phyloP scores from a whole-genome alignment of 1,140 invertebrate genomes.

The Sogatella furcifera region DNA sequence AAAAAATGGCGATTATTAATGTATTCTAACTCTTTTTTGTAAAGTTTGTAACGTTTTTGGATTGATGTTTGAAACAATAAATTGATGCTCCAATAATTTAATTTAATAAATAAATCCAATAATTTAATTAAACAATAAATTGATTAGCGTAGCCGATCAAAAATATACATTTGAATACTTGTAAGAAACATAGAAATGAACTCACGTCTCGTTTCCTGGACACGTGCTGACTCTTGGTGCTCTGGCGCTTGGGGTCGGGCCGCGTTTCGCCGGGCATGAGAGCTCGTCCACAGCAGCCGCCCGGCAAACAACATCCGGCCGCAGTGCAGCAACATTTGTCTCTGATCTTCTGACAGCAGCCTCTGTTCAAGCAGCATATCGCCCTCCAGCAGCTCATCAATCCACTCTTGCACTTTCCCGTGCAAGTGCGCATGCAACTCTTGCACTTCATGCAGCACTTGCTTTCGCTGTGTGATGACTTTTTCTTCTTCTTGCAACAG shows the following conservation, averaged over 20 bases:
- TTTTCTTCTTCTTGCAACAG: conserved; percentile 6
- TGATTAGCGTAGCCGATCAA: no score
- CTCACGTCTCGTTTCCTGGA: neutral
- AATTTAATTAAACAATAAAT: no score
- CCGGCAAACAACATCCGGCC: conserved; percentile 4
- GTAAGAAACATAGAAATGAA: no score
- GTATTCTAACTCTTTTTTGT: no score
- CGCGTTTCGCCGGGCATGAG: neutral
- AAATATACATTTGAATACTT: neutral
- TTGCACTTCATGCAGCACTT: conserved; percentile 12
- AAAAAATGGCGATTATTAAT: no score
- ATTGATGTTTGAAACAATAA: no score
- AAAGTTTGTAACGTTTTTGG: no score
- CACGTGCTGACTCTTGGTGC: neutral
- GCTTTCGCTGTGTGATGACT: neutral
- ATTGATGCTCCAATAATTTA: no score
- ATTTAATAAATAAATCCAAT: no score
- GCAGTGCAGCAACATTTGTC: neutral
- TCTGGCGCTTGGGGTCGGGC: neutral
- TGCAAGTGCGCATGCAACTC: neutral
- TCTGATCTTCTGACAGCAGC: conserved; percentile 15
- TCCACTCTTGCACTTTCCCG: conserved; percentile 6
- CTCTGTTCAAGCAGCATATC: conserved; percentile 15
- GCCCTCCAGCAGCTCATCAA: conserved; percentile 1
- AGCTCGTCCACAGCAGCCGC: conserved; percentile 1